Conservation (phyloP, 2,113 vertebrate species). For the Coracopsis vasa region DNA sequence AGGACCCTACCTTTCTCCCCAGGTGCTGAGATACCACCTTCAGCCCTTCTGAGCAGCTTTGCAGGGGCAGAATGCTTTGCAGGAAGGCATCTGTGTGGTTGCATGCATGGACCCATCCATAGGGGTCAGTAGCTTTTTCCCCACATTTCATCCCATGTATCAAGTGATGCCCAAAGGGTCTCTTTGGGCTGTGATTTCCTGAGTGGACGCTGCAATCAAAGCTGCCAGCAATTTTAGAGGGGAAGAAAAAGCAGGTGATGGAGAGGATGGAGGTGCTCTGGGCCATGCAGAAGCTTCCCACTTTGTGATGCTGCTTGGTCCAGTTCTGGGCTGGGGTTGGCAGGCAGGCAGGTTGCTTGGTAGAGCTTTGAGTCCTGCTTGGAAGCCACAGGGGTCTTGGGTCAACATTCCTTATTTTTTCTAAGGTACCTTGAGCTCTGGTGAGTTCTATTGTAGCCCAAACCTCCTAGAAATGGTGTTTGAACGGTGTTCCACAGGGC, state of each 20-base stretch:
- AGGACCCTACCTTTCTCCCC: background rate
- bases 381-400: background rate
- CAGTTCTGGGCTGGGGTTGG: background rate
- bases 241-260: background rate
- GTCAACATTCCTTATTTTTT: background rate
- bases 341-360: background rate
- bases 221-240: background rate
- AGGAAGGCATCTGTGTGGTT: background rate
- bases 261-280: background rate
- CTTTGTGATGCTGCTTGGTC: background rate
- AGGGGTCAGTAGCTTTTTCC: background rate
- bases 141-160: background rate
- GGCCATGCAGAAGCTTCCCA: background rate
- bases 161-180: background rate
- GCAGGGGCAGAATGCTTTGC: background rate
- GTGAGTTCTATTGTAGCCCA: background rate
- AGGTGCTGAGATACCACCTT: accelerated
- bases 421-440: background rate
- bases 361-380: background rate
- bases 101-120: too few relatives aligned
- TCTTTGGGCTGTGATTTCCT: background rate
- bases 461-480: background rate
- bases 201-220: background rate
- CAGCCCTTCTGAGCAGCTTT: background rate
- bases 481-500: background rate